These are phyloP conservation scores for Cacatua alba DNA, from an alignment of 2,113 vertebrate genomes.

Conservation along the genomic window DNA sequence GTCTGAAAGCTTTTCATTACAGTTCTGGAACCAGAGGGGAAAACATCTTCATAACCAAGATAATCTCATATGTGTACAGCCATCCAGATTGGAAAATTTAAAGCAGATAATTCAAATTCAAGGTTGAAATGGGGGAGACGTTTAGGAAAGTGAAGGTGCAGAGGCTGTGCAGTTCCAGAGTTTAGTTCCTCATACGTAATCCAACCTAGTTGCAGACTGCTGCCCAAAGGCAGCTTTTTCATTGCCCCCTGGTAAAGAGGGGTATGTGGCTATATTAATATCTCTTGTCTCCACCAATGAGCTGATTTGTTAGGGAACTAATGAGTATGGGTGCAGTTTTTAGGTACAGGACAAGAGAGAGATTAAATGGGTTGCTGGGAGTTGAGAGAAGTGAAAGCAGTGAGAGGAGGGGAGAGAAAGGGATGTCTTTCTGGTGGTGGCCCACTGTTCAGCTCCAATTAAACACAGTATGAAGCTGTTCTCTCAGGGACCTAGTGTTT, in stretches of 20 bases:
- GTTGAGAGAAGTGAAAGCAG: neutral
- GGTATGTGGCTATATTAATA: neutral
- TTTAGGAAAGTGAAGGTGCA: rapidly evolving
- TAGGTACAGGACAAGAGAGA: neutral
- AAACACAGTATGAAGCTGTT: neutral
- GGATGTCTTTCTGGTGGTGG: neutral
- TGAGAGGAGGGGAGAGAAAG: neutral
- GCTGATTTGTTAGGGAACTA: neutral
- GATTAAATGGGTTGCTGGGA: neutral
- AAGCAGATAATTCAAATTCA: neutral
- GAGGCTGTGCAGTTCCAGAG: neutral
- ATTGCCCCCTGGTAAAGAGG: neutral
- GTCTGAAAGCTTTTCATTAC: neutral
- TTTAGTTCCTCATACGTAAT: neutral
- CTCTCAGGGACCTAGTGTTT: neutral
- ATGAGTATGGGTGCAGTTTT: neutral
- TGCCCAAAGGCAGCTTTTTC: neutral
- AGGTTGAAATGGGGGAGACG: neutral
- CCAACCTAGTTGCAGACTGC: neutral
- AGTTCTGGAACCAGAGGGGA: neutral
- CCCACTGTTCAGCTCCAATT: neutral
- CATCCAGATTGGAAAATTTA: neutral
- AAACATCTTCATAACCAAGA: neutral
- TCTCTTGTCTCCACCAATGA: neutral
- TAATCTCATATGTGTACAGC: neutral